Conservation (phyloP, 2,113 vertebrate genomes). For the Cathartes aura region DNA sequence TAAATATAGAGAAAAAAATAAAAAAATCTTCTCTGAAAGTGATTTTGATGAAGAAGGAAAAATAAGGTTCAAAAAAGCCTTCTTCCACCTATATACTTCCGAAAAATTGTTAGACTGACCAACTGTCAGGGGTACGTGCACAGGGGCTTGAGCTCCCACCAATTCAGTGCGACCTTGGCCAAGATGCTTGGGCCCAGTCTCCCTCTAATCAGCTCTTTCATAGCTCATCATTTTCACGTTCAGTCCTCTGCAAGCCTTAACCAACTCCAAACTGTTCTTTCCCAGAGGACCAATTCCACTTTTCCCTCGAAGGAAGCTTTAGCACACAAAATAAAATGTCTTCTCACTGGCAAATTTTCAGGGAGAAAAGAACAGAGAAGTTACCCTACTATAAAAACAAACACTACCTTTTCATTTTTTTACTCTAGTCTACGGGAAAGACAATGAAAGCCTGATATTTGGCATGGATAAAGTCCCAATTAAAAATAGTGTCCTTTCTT, state of each 20-base stretch:
- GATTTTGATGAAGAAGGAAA: background rate
- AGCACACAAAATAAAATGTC: background rate
- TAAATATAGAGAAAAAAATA: background rate
- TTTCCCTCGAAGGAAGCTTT: background rate
- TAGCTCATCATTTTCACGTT: background rate
- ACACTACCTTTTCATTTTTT: background rate
- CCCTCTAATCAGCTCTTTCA: background rate
- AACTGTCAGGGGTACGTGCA: background rate
- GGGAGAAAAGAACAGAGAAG: background rate
- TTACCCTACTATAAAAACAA: background rate
- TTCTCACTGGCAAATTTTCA: background rate
- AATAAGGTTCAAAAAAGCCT: background rate
- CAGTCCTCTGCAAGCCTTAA: background rate
- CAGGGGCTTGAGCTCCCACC: background rate
- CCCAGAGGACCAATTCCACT: background rate
- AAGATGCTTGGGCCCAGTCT: background rate
- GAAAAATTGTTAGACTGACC: background rate
- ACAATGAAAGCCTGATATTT: background rate
- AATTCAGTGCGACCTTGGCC: background rate
- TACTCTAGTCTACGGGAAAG: background rate
- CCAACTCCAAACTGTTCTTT: background rate
- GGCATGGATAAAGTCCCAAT: background rate
- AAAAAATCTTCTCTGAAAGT: background rate
- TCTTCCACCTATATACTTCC: background rate
- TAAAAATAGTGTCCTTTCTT: background rate